A percentile compares a stretch with the other conserved stretches of the same genome.
Evolutionary conservation across 2,888 invertebrate species (phyloP).

Genomic region (Pseudoips prasinana): DNA sequence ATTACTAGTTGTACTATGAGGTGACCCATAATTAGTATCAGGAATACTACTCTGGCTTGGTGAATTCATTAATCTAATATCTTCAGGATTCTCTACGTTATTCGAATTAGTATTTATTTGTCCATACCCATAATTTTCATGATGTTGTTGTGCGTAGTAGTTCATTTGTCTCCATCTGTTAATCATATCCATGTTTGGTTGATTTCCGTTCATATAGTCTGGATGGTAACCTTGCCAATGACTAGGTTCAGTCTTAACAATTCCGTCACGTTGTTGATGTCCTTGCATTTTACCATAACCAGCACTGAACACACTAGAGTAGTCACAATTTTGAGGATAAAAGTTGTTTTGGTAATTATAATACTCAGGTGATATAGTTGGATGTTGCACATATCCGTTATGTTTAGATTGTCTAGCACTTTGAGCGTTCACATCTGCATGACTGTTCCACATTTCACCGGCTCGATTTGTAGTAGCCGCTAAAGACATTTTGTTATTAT

Average conservation of each 20-base stretch:
- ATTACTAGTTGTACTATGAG: constrained; percentile 56
- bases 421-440: constrained; percentile 55
- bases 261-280: constrained; percentile 37
- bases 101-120: constrained; percentile 43
- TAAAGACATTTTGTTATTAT: constrained; percentile 55
- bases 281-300: constrained; percentile 46
- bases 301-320: constrained; percentile 42
- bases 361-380: constrained; percentile 42
- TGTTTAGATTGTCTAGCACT: constrained; percentile 54
- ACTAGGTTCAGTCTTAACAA: constrained; percentile 61
- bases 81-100: constrained; percentile 47
- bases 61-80: constrained; percentile 55
- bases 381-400: constrained; percentile 52
- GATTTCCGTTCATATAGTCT: constrained; percentile 42
- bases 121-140: constrained; percentile 48
- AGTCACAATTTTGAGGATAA: constrained; percentile 52
- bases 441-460: constrained; percentile 71
- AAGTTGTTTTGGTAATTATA: constrained; percentile 57
- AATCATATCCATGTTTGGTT: constrained; percentile 55
- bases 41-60: constrained; percentile 63
- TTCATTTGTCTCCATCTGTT: constrained; percentile 67
- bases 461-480: constrained; percentile 61
- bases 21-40: constrained; percentile 65
- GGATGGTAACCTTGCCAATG: constrained; percentile 57
- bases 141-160: constrained; percentile 56